Evolutionary conservation across 1,140 invertebrate genomes (phyloP), one percentile per base, ranked within the genome.

Genomic region (Pseudachorutes palmiensis): DNA sequence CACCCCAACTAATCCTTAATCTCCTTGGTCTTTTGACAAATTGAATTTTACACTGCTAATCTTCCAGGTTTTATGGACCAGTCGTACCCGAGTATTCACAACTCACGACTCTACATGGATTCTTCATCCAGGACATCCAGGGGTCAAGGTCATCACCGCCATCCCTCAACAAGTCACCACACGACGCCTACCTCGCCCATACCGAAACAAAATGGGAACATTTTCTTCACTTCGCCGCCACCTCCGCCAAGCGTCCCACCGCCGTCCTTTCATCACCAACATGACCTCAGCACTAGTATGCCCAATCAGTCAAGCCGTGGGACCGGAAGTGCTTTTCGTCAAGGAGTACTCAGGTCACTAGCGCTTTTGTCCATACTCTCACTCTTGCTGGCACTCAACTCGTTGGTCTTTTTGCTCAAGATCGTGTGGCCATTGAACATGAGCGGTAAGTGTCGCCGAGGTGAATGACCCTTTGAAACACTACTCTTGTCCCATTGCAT

Each of bases 351-450:
- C 30, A 51, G 72, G 3, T 70, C 72, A 19, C 60, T 73, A 36
- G 63, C 69, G 16, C 62, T 73, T 26, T 66, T 73, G 2, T 71
- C 72, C 24, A 63, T 73, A 22, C 64, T 73, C 19, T 71, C 72
- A n/a, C 67, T 73, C 12, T 63, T 73, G 24, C 66, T 73, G 16
- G 69, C 72, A 22, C 70, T 73, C 62, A 73, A 71, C 57, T 71
- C 69, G n/a, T 59, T 73, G 24, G 45, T 71, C 45, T 73, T 73
- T 66, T 61, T 73, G 22, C 65, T 73, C 31, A 68, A 70, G 58
- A 73, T 71, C 49, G 65, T 71, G 16, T 69, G 67, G 70, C 67
- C 69, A 9, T 29, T 61, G 5, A 61, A 61, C 59, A 61, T 61
- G 59, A 61, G 59, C 59, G 59, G 59, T 36, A 26, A 55, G 51